Evolutionary conservation across 1,140 invertebrate genomes (phyloP), one percentile per base, ranked within the genome.

Genomic region (Papilio dardanus): DNA sequence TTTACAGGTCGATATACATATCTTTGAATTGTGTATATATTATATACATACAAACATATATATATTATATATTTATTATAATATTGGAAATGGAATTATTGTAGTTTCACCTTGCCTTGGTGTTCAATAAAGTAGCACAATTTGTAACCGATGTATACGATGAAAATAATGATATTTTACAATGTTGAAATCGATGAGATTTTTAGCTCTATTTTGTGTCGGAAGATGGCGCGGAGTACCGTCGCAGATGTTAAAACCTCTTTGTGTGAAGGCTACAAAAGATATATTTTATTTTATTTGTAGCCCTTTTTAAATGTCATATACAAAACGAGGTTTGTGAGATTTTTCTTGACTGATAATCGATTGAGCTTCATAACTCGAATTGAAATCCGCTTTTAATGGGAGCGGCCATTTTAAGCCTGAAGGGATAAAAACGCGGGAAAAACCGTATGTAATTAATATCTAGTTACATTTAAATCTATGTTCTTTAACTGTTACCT

Each of bases 141-240:
- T 88, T 88, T 91, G 92, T 89, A 93, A 93, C 90, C 92, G 83
- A 93, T 91, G 92, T 93, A 93, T 93, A 93, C 92, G 92, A 93
- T 83, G 74, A 89, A 85, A 83, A 88, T 88, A 91, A 92, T 89
- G 81, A 91, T 93, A 93, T 93, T 93, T 92, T 93, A 93, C 90
- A 89, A 87, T 93, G 90, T 93, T 93, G 81, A 91, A 87, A 79
- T 78, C 88, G 83, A 90, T 86, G 85, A 92, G 88, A 92, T 91
- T 92, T 91, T 90, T 89, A 92, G 86, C 82, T 92, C 82, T 92
- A 92, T 92, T 88, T 91, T 91, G 85, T 89, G 87, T 88, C 83
- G 81, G 89, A 87, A 89, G 86, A 87, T 88, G 85, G 89, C 88
- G 81, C 84, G 78, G 79, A 86, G 81, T 83, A 83, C 82, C 80